Evolutionary conservation across 2,113 vertebrate species (phyloP), one percentile per base, ranked within the genome.

Genomic region (Sander lucioperca): DNA sequence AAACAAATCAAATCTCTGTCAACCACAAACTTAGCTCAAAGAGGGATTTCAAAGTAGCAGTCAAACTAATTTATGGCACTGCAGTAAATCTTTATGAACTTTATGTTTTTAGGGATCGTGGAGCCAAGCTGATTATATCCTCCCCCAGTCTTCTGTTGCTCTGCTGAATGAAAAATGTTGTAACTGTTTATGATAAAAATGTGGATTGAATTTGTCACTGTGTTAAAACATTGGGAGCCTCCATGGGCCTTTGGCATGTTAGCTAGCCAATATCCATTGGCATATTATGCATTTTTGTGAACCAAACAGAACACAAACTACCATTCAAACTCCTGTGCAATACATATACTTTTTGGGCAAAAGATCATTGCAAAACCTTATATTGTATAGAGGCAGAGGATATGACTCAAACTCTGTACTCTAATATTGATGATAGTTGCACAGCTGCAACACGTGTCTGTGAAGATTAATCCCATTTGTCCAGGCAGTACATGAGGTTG

Each of bases 1-100:
- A 80, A 91, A 68, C 87, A 84, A 89, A 85, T 88, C 71, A 83
- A 86, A 85, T 83, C 71, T 64, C 72, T 82, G 79, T 86, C 59
- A 80, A 74, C 39, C 74, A 62, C 61, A 53, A 80, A 86, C 72
- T 74, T 13, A 61, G 69, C 75, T 77, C 72, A 67, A 88, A 82
- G 47, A 81, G 36, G 62, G 45, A 80, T 88, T 84, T 85, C 48
- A 78, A 59, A 77, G 36, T 81, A 50, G 74, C 18, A 86, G 70
- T 83, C 73, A 47, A 74, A 71, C 71, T 68, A 62, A 87, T 90
- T 74, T 65, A 83, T 65, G 62, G 74, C 54, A 66, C 18, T 67
- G n/a, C 80, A 62, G 45, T 78, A 85, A 88, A 80, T 86, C 77
- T 83, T 83, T 78, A 74, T 79, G 72, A 90, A 83, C 58, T 89